Evolutionary conservation across 2,797 vertebrate species (phyloP), one percentile per base, ranked within the genome.

Genomic region (Tragopan temminckii): DNA sequence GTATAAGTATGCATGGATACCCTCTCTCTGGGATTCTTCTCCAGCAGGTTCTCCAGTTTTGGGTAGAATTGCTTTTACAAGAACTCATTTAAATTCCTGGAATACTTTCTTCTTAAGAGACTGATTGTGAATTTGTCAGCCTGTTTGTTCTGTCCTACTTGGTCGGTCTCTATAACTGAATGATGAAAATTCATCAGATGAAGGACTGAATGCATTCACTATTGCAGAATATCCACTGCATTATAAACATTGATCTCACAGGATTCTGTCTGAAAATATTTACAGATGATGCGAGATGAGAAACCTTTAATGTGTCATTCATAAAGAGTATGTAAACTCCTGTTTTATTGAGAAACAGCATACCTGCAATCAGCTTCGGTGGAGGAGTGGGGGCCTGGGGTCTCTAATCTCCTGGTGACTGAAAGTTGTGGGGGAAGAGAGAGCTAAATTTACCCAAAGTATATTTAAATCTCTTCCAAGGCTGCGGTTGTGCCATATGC

Each of bases 381-480:
- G 75, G 50, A 45, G 45, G 16, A 83, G 74, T 64, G 58, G 53
- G 82, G 74, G 66, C 33, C n/a, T 6, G 42, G 4, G 19, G 19
- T 68, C 66, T 91, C 82, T 75, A 59, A 53, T 53, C 40, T 88
- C 61, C 76, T 75, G 38, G 62, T 85, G 90, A 85, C 80, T 93
- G 53, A 89, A 91, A 78, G 40, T 35, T 67, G 89, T 85, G 64
- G 82, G 85, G 78, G 76, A 71, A 74, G 76, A 85, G 80, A 58
- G 62, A 92, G 91, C 82, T 71, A 27, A 71, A 71, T 92, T 89
- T 91, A 80, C 89, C 58, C 52, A 71, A 42, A 81, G 57, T 64
- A 19, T 33, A 64, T 35, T 69, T 72, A 81, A 64, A 64, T 40
- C 50, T 77, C 69, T 89, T 53, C 53, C 33, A 68, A 42, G 33